Base-by-base conservation (phyloP, 92 coral and sea anemone genomes). In the Epizoanthus stellaris region DNA sequence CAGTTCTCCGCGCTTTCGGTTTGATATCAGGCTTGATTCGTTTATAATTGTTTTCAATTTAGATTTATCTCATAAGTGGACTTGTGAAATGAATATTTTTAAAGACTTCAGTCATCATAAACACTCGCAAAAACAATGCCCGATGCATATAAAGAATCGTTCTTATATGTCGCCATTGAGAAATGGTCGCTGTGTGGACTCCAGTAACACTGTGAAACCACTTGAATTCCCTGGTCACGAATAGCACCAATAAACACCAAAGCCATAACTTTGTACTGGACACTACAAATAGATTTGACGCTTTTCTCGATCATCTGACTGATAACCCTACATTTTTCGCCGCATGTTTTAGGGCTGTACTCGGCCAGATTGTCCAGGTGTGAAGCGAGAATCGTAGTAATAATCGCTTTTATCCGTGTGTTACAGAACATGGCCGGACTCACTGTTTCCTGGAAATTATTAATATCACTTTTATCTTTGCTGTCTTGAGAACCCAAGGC, bases 191-290 rank as follows among this genome's bases (percentile, higher is more conserved):
- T 80, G 53, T 76, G 81, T 12, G 93, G 94, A 14, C 86, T 81
- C 88, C 91, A 91, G 12, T 67, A 17, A 40, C 90, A 90, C 83
- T 93, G 96, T 19, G 87, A 88, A 3, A 94, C 94, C 21, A 93
- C 59, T 53, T 88, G 89, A 5, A 91, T 84, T 3, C 96, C 96
- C 20, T 91, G 85, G 64, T 91, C 94, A 23, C 94, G 91, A 5
- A 91, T 80, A 25, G 96, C 96, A 9, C 96, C 96, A 15, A 93
- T 91, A 47, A 82, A 87, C 34, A 93, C 92, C 30, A 91, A 57
- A 7, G 85, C 91, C 42, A 88, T 82, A 11, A 93, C 84, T 83
- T 90, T 93, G 85, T 86, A 88, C 20, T 82, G 84, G 11, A 60
- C 25, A 25, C 61, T 12, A 61, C 71, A 88, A 65, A 88, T 36